phyloP scores from a whole-genome alignment of 2,888 invertebrate genomes.

The Zhuqinia jingwanae region DNA sequence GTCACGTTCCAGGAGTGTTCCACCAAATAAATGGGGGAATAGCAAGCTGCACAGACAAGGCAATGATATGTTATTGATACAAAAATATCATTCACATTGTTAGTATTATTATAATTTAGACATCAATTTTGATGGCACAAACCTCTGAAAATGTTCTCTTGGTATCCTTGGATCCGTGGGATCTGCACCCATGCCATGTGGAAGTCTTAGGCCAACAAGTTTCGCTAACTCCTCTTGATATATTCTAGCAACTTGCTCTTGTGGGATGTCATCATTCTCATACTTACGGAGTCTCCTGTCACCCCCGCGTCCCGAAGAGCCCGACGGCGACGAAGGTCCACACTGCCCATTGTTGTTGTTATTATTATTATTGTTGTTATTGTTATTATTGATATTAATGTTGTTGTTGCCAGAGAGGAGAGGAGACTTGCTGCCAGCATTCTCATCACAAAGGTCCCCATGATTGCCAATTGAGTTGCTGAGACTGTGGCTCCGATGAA shows the following conservation, averaged over 20 bases:
- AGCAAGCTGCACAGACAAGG: conserved; percentile 83
- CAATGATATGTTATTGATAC: too few relatives aligned
- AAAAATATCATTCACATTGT: too few relatives aligned
- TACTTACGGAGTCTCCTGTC: conserved; percentile 91
- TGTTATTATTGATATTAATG: conserved; percentile 74
- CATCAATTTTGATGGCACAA: conserved; percentile 80
- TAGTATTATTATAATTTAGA: too few relatives aligned
- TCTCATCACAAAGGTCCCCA: conserved; percentile 78
- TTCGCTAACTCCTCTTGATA: conserved; percentile 97
- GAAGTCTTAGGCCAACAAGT: conserved; percentile 90
- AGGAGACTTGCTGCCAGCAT: conserved; percentile 78
- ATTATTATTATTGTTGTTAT: conserved; percentile 72
- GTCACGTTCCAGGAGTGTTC: conserved; percentile 84
- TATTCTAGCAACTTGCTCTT: conserved; percentile 96
- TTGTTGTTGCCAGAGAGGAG: conserved; percentile 68
- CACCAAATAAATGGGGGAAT: conserved; percentile 93
- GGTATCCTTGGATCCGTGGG: conserved; percentile 77
- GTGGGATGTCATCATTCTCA: conserved; percentile 96
- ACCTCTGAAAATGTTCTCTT: conserved; percentile 91
- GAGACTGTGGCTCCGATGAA: conserved; percentile 81
- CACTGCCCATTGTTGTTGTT: conserved; percentile 82
- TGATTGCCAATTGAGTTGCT: conserved; percentile 77
- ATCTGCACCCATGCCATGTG: conserved; percentile 82
- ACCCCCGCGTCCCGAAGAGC: conserved; percentile 87
- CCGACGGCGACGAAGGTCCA: conserved; percentile 89